phyloP scores from a whole-genome alignment of 2,113 vertebrate genomes.

The Cyanoramphus novaezelandiae region DNA sequence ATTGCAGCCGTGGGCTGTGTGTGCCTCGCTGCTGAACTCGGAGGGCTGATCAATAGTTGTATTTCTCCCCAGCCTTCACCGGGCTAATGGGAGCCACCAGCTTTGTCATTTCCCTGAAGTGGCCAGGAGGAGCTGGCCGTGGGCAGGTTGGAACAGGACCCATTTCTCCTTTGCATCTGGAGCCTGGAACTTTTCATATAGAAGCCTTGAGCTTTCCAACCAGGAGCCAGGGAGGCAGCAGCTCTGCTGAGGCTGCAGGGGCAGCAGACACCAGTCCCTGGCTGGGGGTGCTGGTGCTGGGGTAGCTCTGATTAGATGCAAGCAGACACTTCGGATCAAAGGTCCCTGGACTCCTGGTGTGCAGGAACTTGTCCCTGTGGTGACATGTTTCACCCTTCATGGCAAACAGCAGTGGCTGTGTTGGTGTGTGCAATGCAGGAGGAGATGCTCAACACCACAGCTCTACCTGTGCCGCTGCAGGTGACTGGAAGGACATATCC shows the following conservation, averaged over 20 bases:
- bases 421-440: background rate
- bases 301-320: background rate
- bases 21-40: background rate
- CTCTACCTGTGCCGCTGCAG: background rate
- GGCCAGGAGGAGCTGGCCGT: background rate
- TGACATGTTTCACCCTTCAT: background rate
- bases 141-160: background rate
- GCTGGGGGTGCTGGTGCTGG: background rate
- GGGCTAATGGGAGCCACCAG: background rate
- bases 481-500: background rate
- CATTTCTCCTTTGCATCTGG: background rate
- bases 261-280: background rate
- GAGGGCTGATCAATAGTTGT: background rate
- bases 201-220: background rate
- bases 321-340: background rate
- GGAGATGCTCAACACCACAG: background rate
- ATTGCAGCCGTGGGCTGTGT: background rate
- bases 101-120: background rate
- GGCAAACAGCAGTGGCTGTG: background rate
- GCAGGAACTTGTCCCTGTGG: background rate
- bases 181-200: background rate
- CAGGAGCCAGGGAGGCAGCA: rapidly evolving
- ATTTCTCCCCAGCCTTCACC: background rate
- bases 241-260: background rate
- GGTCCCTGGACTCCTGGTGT: rapidly evolving